These are phyloP conservation scores for Drosophila triauraria DNA, from an alignment of 1,140 invertebrate genomes.

Conservation along the genomic window DNA sequence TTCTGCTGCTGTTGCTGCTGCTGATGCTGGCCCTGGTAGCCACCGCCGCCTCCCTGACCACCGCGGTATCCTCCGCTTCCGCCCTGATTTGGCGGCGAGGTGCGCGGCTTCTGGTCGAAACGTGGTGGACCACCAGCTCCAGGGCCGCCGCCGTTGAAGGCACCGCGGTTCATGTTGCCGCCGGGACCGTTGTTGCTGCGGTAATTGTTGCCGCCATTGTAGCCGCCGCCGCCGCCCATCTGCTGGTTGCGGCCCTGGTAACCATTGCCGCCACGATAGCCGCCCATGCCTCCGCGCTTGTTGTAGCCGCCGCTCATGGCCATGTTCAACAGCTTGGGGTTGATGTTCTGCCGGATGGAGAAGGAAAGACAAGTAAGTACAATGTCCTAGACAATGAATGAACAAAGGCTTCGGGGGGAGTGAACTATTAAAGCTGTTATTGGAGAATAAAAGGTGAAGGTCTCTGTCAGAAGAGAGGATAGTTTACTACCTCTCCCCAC, in stretches of 20 bases:
- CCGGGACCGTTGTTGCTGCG: slow-evolving; percentile 54
- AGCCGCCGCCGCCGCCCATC: slow-evolving; percentile 56
- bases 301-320: slow-evolving; percentile 85
- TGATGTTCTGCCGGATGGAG: slow-evolving; percentile 85
- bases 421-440: background rate
- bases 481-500: background rate
- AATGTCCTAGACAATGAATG: background rate
- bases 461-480: background rate
- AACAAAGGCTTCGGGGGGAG: background rate
- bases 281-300: slow-evolving; percentile 65
- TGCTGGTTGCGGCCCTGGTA: slow-evolving; percentile 73
- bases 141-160: slow-evolving; percentile 39
- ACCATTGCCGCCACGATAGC: slow-evolving; percentile 63
- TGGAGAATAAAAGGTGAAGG: too few relatives aligned
- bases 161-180: slow-evolving; percentile 56
- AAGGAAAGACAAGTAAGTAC: slow-evolving; percentile 1
- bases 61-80: slow-evolving; percentile 55
- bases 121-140: slow-evolving; percentile 50
- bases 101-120: slow-evolving; percentile 66
- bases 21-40: slow-evolving; percentile 60
- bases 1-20: slow-evolving; percentile 64
- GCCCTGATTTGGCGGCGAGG: slow-evolving; percentile 60
- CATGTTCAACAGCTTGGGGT: slow-evolving; percentile 87
- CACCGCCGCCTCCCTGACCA: slow-evolving; percentile 36
- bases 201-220: slow-evolving; percentile 59